A percentile compares a stretch with the other conserved stretches of the same genome.
Conservation (phyloP, 2,888 invertebrate genomes). For the Brenthis ino region DNA sequence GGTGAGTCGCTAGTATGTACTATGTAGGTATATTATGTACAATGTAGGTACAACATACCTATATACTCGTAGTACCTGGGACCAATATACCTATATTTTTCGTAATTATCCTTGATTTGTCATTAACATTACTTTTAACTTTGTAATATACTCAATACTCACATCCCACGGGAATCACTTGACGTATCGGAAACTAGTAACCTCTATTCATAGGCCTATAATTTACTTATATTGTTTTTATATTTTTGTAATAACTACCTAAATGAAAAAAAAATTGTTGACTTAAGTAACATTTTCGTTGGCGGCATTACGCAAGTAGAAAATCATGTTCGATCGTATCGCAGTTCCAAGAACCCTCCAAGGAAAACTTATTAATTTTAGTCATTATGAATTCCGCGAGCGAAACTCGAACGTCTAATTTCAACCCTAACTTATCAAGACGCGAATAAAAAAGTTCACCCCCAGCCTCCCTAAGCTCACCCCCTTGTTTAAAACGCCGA, state of each 20-base stretch:
- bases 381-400: constrained; percentile 83
- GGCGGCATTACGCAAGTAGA: constrained; percentile 35
- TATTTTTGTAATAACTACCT: neutral
- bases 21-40: too few species aligned
- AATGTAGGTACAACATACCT: too few species aligned
- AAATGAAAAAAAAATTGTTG: constrained; percentile 6
- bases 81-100: too few species aligned
- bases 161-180: too few species aligned
- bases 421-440: constrained; percentile 84
- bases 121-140: too few species aligned
- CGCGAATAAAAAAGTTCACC: constrained; percentile 83
- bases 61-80: too few species aligned
- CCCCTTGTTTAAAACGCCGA: constrained; percentile 83
- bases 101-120: too few species aligned
- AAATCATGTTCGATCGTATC: constrained; percentile 48
- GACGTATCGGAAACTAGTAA: too few species aligned
- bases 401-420: constrained; percentile 83
- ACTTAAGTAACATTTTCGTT: neutral
- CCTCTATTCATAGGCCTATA: too few species aligned
- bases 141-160: too few species aligned
- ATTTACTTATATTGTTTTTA: too few species aligned
- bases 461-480: constrained; percentile 76
- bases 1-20: too few species aligned
- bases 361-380: constrained; percentile 83
- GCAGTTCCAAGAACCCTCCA: constrained; percentile 64